Evolutionary conservation across 2,888 invertebrate species (phyloP), one percentile per base, ranked within the genome.

Genomic region (Drosophila kanekoi): DNA sequence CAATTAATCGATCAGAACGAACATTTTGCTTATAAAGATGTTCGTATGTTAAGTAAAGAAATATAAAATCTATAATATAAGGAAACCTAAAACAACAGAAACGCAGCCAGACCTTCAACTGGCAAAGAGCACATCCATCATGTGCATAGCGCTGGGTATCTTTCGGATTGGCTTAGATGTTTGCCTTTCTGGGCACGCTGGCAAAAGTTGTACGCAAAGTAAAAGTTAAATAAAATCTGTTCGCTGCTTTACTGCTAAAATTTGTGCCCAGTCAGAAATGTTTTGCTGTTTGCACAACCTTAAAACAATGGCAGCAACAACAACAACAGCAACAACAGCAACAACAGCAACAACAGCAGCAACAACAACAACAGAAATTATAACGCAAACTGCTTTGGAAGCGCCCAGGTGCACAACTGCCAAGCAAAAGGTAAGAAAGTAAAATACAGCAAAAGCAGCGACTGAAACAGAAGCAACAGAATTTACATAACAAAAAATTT

Each of bases 401-500:
- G 61, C 65, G 28, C 69, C 71, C 89, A 89, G 88, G 82, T 89
- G 88, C 80, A 72, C 64, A 63, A 82, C 75, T 76, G 86, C 37
- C 67, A 51, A 68, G 45, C n/a, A 65, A 11, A 4, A 16, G 28
- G 13, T 28, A 51, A 51, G 6, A 49, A 44, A 77, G 77, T 59
- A 77, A 53, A 71, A 61, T 72, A 67, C 63, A 71, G 72, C 71
- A 66, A 72, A 56, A 74, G 44, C 61, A 58, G 41, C 52, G 49
- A 54, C 53, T 48, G 53, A 47, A 78, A 67, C 79, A 77, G 63
- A 41, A 74, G 48, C 61, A 71, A 10, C 23, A 48, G 18, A 81
- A 81, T 80, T 80, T 87, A 83, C 86, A 81, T 85, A 85, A 72
- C 38, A 74, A 82, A 77, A 83, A 89, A 78, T 89, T 82, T 87